Percentiles rank a stretch among this genome's conserved stretches.
Conservation (phyloP, 2,888 invertebrate species). For the Timema podura region DNA sequence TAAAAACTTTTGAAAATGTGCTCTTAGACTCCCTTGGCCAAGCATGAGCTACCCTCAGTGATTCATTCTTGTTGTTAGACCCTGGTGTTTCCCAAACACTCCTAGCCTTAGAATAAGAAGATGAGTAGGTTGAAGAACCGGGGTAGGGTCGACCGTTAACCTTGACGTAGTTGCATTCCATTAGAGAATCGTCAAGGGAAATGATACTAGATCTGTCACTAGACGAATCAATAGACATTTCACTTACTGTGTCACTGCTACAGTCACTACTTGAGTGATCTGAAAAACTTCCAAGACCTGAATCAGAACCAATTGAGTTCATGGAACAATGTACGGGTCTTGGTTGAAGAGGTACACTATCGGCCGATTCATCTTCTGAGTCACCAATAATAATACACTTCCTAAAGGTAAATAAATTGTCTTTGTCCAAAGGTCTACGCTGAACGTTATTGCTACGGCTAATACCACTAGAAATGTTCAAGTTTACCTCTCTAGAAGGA, state of each 20-base stretch:
- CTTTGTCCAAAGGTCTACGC: constrained; percentile 20
- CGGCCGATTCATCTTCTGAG: constrained; percentile 25
- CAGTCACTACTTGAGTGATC: constrained; percentile 40
- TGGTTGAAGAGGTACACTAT: neutral
- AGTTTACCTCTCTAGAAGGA: constrained; percentile 7
- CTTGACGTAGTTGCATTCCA: constrained; percentile 39
- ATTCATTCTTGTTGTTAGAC: neutral
- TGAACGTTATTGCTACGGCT: neutral
- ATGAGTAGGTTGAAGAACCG: constrained; percentile 4
- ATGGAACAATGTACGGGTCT: constrained; percentile 3
- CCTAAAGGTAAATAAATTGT: constrained; percentile 28
- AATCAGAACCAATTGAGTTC: constrained; percentile 22
- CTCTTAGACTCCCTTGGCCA: constrained; percentile 4
- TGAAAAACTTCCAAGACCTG: constrained; percentile 23
- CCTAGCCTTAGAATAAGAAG: neutral
- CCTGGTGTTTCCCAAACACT: constrained; percentile 24
- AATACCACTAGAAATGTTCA: constrained; percentile 10
- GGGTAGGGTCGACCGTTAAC: constrained; percentile 18
- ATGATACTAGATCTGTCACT: constrained; percentile 51
- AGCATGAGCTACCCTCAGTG: neutral
- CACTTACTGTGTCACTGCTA: constrained; percentile 49
- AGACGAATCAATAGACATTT: constrained; percentile 51
- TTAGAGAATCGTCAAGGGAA: constrained; percentile 47
- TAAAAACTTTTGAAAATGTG: constrained; percentile 10
- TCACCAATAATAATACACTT: constrained; percentile 30